Evolutionary conservation across 2,797 vertebrate species (phyloP), one percentile per base, ranked within the genome.

Genomic region (Cottoperca gobio): DNA sequence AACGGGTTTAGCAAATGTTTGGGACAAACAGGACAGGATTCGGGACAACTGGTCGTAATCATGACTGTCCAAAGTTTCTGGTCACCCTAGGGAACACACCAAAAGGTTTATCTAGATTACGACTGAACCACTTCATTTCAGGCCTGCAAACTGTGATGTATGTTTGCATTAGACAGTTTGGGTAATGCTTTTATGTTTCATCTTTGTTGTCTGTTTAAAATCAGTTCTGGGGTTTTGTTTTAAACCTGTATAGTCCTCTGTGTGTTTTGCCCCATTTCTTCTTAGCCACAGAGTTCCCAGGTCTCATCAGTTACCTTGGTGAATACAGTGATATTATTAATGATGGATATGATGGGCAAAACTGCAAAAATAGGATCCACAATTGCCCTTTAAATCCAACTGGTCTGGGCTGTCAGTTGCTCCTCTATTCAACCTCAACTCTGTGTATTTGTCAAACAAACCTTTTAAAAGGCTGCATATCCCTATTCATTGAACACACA

Each of bases 371-470:
- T 26, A 58, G 58, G 4, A 45, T 2, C 10, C 8, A 23, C n/a
- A 40, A 43, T 26, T 45, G 5, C 23, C 57, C 13, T 39, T 39
- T 53, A 42, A 74, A 69, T 64, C 2, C 24, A 60, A 31, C 54
- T 55, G 14, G 21, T 57, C 19, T 40, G 5, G 45, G 50, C 21
- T 24, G 65, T 42, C 69, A 93, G 6, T 28, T 92, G 88, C 75
- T 76, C 85, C 81, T n/a, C n/a, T n/a, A 83, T 91, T 79, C 87
- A 91, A 85, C 85, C 62, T 74, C n/a, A 16, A 23, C 53, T 74
- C 35, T 62, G 9, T 64, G 63, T 63, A 57, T 73, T 35, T 68
- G 53, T 72, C n/a, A 40, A 62, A 79, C 53, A 33, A 67, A 53
- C 17, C 23, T 26, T 72, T 68, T 71, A 74, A 76, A 83, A 21